phyloP scores from a whole-genome alignment of 2,113 vertebrate genomes.

The Acinonyx jubatus region DNA sequence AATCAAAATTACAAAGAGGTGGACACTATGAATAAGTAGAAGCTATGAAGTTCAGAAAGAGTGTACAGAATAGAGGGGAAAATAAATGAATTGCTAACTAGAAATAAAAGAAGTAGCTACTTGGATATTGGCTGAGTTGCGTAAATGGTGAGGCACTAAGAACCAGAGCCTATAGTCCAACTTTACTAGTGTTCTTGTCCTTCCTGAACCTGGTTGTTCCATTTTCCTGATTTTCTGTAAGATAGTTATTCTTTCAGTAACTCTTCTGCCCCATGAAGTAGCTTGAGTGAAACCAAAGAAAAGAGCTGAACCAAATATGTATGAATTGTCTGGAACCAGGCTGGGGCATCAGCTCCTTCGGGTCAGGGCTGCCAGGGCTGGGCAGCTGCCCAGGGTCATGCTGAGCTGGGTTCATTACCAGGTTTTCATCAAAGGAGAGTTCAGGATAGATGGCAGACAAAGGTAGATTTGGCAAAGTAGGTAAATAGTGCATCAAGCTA shows the following conservation, averaged over 20 bases:
- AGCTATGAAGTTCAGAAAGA: neutral
- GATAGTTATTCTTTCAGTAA: neutral
- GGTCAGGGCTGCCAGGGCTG: neutral
- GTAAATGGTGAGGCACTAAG: neutral
- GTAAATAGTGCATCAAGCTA: neutral
- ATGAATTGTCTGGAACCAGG: neutral
- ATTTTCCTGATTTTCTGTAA: neutral
- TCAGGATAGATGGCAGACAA: neutral
- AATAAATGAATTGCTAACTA: neutral
- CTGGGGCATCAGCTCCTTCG: neutral
- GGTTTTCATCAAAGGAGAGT: neutral
- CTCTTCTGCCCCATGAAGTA: neutral
- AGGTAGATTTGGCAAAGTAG: neutral
- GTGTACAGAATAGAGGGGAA: neutral
- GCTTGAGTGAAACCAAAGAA: neutral
- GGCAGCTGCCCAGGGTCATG: neutral
- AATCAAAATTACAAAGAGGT: neutral
- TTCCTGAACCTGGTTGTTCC: neutral
- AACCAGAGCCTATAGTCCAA: neutral
- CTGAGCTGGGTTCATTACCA: neutral
- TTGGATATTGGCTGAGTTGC: neutral
- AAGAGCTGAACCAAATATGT: neutral
- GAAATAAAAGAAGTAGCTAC: neutral
- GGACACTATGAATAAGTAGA: neutral
- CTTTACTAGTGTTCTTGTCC: neutral